A percentile compares a stretch with the other conserved stretches of the same genome.
Conservation (phyloP, 2,888 invertebrate species). For the Ochropleura leucogaster region DNA sequence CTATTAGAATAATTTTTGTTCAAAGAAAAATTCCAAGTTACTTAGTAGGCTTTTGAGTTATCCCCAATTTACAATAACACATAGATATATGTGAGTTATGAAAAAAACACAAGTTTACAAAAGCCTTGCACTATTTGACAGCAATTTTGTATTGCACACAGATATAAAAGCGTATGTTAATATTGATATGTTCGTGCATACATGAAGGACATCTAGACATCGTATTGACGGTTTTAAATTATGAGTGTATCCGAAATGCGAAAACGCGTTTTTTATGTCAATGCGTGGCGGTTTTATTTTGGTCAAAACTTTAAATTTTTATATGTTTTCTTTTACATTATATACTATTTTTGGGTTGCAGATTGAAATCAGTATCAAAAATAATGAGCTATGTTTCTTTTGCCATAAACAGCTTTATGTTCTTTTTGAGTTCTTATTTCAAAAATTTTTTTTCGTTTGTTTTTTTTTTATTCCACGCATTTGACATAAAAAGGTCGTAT, state of each 20-base stretch:
- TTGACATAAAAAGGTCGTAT: constrained; percentile 47
- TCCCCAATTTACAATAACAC: constrained; percentile 30
- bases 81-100: constrained; percentile 17
- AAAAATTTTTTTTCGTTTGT: not conserved
- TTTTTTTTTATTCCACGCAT: not conserved
- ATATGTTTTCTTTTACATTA: not conserved
- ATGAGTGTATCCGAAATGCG: constrained; percentile 42
- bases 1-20: not conserved
- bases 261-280: constrained; percentile 55
- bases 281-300: constrained; percentile 6
- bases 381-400: not conserved
- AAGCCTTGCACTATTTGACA: constrained; percentile 62
- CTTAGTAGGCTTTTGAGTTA: constrained; percentile 13
- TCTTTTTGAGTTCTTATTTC: not conserved
- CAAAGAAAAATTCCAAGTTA: not conserved
- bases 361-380: not conserved
- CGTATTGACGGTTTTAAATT: constrained; percentile 23
- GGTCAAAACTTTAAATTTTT: too few relatives aligned
- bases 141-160: constrained; percentile 69
- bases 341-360: not conserved
- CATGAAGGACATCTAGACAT: constrained; percentile 52
- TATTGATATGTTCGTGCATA: constrained; percentile 49
- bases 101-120: constrained; percentile 32
- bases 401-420: not conserved
- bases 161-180: constrained; percentile 59